Base-by-base conservation (phyloP, 2,888 invertebrate species). In the Stenurella melanura region DNA sequence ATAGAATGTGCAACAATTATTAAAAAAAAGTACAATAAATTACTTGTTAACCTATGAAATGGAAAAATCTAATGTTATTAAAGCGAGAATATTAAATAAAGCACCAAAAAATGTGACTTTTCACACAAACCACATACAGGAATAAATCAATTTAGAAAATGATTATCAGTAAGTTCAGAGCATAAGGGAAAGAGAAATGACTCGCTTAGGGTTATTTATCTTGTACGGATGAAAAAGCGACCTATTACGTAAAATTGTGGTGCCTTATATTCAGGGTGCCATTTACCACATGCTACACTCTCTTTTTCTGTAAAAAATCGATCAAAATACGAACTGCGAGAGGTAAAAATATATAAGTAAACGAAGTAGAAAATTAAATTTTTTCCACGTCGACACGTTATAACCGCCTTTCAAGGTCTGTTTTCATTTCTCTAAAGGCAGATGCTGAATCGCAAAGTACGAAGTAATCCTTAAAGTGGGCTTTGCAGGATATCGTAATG, bases 301-400 rank as follows among this genome's bases (percentile, higher is more conserved):
- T 17, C 11, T 63, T 63, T 63, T 17, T 17, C n/a, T 17, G 30
- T 21, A 38, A 30, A 38, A 63, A 63, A 63, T 63, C 63, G 3
- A 17, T 63, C 4, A 18, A 17, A 38, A 63, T 63, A 63, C 63
- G 1, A 3, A 5, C 54, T 42, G 30, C 38, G 50, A 58, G 50
- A 58, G 61, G 61, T 38, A 61, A 71, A 61, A 42, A 42, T 50
- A 71, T 30, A 54, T 64, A 30, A 54, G 26, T 73, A 63, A 72
- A 72, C 63, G 63, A 50, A 42, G 72, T 72, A 72, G 30, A 42
- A 71, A 72, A 72, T 72, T 73, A 15, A 42, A 73, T 50, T 63
- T 63, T 42, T 64, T 54, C 64, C 26, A 61, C 21, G 50, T n/a
- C 60, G 10, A 71, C 71, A 42, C 30, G 10, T 30, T 17, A 26